Evolutionary conservation across 2,797 vertebrate genomes (phyloP), one percentile per base, ranked within the genome.

Genomic region (Oreochromis mossambicus): DNA sequence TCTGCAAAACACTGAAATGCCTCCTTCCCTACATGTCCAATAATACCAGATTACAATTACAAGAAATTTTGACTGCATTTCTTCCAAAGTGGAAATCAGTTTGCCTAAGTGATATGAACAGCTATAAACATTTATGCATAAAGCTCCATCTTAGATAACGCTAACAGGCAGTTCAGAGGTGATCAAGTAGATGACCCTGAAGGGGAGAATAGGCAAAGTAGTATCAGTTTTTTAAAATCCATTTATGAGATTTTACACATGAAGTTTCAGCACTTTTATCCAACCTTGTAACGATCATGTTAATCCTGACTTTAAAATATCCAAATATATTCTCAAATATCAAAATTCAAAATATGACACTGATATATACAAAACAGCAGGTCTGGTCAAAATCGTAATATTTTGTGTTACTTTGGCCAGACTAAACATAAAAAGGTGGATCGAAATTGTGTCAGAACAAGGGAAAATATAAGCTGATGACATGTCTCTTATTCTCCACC

Each of bases 401-500:
- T 15, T 41, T 68, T 68, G 63, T 26, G n/a, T 43, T 68, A 26
- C 63, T 68, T 43, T 68, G 63, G 5, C n/a, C 3, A 68, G 43
- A 73, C 24, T 32, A 75, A 75, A 32, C 68, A 26, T 32, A 32
- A 75, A 50, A 32, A 50, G 4, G 24, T 32, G 68, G 4, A 50
- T 78, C 2, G 43, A n/a, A 46, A 58, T 9, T 80, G 52, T 32
- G 58, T 68, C 61, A 15, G 38, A 63, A 15, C 6, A 63, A 0
- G 7, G 32, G 48, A 10, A 84, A 78, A 70, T 29, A 82, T 10
- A 68, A 36, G 14, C 55, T 48, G 51, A 51, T 56, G 50, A 52
- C 77, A 83, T 8, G n/a, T 82, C 68, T 84, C 81, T 83, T 41
- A 56, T 61, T 52, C 15, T 55, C 50, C 66, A 36, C 46, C 81